phyloP scores from a whole-genome alignment of 2,113 vertebrate genomes.

The Rhodinocichla rosea region DNA sequence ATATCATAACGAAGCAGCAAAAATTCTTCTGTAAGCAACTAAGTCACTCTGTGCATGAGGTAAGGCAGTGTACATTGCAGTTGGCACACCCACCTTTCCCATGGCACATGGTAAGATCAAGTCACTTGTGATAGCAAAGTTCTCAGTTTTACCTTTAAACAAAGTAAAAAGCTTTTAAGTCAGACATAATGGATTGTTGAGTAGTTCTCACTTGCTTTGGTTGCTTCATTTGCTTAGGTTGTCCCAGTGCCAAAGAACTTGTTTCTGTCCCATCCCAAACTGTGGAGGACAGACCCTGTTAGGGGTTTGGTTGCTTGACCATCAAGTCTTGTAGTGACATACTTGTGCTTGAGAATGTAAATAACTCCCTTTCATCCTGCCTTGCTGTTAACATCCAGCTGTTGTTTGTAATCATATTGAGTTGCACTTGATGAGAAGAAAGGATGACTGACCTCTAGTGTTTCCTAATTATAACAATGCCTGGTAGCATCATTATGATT shows the following conservation, averaged over 20 bases:
- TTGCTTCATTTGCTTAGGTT: neutral
- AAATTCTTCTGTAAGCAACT: neutral
- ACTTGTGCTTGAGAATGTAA: neutral
- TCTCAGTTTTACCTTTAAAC: neutral
- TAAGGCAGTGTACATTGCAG: neutral
- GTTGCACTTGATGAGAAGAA: neutral
- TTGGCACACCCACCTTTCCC: neutral
- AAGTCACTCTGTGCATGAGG: neutral
- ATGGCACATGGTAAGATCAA: neutral
- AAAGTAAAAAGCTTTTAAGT: neutral
- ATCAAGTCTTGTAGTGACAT: neutral
- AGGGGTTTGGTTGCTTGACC: neutral
- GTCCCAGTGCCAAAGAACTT: neutral
- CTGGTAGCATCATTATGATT: neutral
- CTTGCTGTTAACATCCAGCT: constrained; percentile 12
- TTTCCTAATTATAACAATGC: constrained; percentile 15
- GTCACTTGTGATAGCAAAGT: neutral
- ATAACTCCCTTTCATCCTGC: neutral
- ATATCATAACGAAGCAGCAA: neutral
- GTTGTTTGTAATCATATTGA: constrained; percentile 16
- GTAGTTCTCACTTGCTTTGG: neutral
- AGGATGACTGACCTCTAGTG: constrained; percentile 25
- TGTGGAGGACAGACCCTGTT: neutral
- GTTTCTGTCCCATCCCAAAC: neutral
- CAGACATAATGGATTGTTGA: neutral